Conservation (phyloP, 2,888 invertebrate genomes). For the Palloptera scutellata region DNA sequence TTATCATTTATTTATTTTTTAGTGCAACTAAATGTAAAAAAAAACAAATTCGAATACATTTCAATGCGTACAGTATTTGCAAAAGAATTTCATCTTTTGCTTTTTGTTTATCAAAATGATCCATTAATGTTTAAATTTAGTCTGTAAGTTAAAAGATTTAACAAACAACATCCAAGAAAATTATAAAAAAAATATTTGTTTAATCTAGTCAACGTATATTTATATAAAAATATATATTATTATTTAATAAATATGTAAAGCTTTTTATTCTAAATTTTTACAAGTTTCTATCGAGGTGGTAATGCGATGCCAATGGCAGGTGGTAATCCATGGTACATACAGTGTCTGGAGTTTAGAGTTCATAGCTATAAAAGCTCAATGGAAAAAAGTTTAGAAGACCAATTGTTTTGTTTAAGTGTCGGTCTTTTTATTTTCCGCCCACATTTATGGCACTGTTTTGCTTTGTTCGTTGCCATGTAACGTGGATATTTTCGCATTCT, state of each 20-base stretch:
- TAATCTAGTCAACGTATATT: slow-evolving; percentile 53
- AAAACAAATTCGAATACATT: neutral
- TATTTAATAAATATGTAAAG: slow-evolving; percentile 40
- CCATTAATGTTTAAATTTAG: slow-evolving; percentile 27
- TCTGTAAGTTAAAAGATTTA: slow-evolving; percentile 8
- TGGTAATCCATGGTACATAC: neutral
- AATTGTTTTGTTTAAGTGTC: no score
- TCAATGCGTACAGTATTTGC: neutral
- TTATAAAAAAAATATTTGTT: slow-evolving; percentile 18
- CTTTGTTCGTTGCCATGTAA: no score
- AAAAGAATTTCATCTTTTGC: neutral
- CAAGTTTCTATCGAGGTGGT: slow-evolving; percentile 4
- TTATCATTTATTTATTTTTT: neutral
- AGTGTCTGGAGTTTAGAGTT: no score
- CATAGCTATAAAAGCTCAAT: no score
- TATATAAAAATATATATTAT: slow-evolving; percentile 45
- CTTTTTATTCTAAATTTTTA: slow-evolving; percentile 23
- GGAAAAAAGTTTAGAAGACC: no score
- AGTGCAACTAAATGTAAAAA: neutral
- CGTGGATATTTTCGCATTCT: no score
- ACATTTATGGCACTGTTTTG: neutral
- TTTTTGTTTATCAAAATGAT: neutral
- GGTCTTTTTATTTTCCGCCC: no score
- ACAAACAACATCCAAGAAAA: slow-evolving; percentile 1
- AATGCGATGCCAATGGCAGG: neutral